These are phyloP conservation scores for Mormyrus hasselquistii DNA, from an alignment of 2,797 vertebrate species.

Conservation along the genomic window DNA sequence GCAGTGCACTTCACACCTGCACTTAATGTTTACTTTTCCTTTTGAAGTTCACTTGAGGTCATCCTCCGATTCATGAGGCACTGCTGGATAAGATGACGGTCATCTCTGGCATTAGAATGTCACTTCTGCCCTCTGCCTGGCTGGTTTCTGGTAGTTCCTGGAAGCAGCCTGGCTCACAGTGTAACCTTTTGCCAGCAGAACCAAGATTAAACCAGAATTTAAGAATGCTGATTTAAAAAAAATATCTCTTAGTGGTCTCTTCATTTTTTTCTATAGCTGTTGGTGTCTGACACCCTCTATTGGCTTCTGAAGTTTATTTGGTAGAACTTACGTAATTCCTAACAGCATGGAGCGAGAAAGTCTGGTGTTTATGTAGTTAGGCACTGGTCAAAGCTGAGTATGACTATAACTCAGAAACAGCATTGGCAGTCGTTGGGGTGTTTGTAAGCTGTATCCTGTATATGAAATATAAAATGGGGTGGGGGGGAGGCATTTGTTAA, in stretches of 20 bases:
- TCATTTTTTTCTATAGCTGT: background rate
- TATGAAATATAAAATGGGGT: background rate
- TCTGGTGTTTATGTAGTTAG: background rate
- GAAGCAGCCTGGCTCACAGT: background rate
- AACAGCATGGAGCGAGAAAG: background rate
- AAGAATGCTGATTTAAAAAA: background rate
- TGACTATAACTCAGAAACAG: background rate
- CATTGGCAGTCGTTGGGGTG: background rate
- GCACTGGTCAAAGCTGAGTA: background rate
- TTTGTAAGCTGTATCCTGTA: background rate
- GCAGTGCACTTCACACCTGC: background rate
- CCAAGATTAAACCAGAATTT: background rate
- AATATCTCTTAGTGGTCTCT: background rate
- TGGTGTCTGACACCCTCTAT: background rate
- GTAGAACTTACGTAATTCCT: background rate
- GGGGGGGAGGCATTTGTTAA: background rate
- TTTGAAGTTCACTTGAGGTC: background rate
- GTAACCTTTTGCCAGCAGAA: background rate
- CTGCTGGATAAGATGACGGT: background rate
- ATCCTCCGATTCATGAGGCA: background rate
- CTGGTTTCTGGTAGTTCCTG: background rate
- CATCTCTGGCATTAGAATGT: background rate
- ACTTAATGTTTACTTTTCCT: background rate
- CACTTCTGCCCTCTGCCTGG: background rate
- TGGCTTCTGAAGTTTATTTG: background rate